Conservation (phyloP, 2,797 vertebrate genomes). For the Knipowitschia caucasica region DNA sequence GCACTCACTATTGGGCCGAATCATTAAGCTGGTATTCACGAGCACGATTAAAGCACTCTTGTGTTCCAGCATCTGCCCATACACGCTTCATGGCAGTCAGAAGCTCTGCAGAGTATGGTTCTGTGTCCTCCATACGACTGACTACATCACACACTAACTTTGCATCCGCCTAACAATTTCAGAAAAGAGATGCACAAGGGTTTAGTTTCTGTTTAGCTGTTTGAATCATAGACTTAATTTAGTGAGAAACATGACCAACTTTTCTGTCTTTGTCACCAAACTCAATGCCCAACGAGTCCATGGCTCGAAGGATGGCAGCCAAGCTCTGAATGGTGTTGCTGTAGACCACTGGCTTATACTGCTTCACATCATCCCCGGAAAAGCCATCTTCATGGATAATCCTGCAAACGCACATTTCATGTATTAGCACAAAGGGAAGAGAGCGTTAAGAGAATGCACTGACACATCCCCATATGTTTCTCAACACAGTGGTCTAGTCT, state of each 20-base stretch:
- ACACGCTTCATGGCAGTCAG: constrained; percentile 90
- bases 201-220: neutral
- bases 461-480: constrained; percentile 36
- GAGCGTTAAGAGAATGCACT: constrained; percentile 24
- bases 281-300: constrained; percentile 93
- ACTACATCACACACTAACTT: constrained; percentile 96
- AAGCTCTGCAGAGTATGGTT: constrained; percentile 93
- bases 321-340: constrained; percentile 99
- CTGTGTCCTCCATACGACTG: constrained; percentile 96
- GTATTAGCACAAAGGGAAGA: constrained; percentile 39
- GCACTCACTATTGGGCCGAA: constrained; percentile 88
- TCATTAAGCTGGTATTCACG: constrained; percentile 97
- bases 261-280: constrained; percentile 91
- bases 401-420: constrained; percentile 71
- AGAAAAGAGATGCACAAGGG: neutral
- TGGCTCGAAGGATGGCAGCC: constrained; percentile 92
- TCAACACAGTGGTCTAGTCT: constrained; percentile 20
- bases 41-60: constrained; percentile 92
- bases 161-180: constrained; percentile 81
- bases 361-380: constrained; percentile 95
- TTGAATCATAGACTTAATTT: neutral
- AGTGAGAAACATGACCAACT: constrained; percentile 70
- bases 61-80: constrained; percentile 90
- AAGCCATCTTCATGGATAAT: constrained; percentile 99
- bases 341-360: constrained; percentile 97